Conservation (phyloP, 2,888 invertebrate genomes). For the Rhagonycha fulva region DNA sequence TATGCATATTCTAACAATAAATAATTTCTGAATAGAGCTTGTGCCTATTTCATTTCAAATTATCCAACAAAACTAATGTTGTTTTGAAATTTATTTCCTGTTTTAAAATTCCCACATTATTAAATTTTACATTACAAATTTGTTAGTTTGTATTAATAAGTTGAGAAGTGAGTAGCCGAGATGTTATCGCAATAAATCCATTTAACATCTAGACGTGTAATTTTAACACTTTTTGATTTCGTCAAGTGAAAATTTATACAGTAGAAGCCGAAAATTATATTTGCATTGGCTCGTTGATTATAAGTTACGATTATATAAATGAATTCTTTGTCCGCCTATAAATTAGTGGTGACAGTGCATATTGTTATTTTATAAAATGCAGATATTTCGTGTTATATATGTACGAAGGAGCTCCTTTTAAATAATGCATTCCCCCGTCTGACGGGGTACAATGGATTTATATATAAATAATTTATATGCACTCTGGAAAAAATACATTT, state of each 20-base stretch:
- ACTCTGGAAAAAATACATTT: slow-evolving; percentile 55
- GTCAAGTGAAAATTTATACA: not conserved
- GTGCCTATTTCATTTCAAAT: not conserved
- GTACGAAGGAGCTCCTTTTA: slow-evolving; percentile 44
- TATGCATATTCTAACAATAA: not conserved
- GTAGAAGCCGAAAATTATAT: not conserved
- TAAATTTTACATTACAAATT: not conserved
- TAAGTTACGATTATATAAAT: slow-evolving; percentile 46
- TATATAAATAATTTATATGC: slow-evolving; percentile 54
- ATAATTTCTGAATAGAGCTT: not conserved
- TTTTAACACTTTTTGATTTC: slow-evolving; percentile 1
- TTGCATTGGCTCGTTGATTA: slow-evolving; percentile 31
- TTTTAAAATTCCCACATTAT: not conserved
- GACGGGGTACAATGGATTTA: slow-evolving; percentile 53
- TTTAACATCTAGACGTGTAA: slow-evolving; percentile 1
- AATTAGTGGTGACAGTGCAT: slow-evolving; percentile 45
- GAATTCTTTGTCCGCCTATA: slow-evolving; percentile 48
- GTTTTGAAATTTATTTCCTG: slow-evolving; percentile 1
- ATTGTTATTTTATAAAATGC: slow-evolving; percentile 47
- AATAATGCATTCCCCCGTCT: slow-evolving; percentile 47
- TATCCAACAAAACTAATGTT: not conserved
- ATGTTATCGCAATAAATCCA: not conserved
- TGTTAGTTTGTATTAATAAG: not conserved
- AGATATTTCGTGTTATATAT: slow-evolving; percentile 46
- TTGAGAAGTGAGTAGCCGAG: not conserved